Conservation (phyloP, 2,797 vertebrate species). For the Lithobates sylvaticus region DNA sequence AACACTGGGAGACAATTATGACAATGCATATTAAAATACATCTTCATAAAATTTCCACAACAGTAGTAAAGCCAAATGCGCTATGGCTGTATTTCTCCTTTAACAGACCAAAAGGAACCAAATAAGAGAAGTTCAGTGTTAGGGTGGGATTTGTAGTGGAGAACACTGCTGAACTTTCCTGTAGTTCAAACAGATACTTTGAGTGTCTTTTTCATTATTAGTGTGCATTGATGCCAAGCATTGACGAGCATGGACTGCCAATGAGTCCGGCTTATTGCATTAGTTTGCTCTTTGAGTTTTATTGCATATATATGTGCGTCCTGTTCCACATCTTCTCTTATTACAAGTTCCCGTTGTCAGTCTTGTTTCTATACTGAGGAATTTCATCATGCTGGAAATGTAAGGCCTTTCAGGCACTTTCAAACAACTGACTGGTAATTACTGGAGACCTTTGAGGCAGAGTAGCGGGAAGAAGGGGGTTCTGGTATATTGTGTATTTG, state of each 20-base stretch:
- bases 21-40: too few relatives aligned
- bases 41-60: too few relatives aligned
- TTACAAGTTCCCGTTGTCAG: conserved; percentile 61
- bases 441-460: conserved; percentile 55
- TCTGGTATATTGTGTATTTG: conserved; percentile 62
- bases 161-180: background rate
- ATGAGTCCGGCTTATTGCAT: background rate
- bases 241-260: background rate
- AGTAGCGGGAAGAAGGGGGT: conserved; percentile 54
- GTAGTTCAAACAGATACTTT: background rate
- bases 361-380: conserved; percentile 50
- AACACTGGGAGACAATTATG: too few relatives aligned
- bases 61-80: too few relatives aligned
- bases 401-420: conserved; percentile 49
- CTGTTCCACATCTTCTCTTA: background rate
- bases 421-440: conserved; percentile 68
- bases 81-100: too few relatives aligned
- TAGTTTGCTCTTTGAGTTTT: background rate
- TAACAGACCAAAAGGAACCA: too few relatives aligned
- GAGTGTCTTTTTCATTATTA: background rate
- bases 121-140: too few relatives aligned
- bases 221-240: conserved; percentile 1
- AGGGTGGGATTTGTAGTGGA: background rate
- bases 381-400: conserved; percentile 66
- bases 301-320: background rate